Evolutionary conservation across 2,113 vertebrate genomes (phyloP), one percentile per base, ranked within the genome.

Genomic region (Apodemus speciosus): DNA sequence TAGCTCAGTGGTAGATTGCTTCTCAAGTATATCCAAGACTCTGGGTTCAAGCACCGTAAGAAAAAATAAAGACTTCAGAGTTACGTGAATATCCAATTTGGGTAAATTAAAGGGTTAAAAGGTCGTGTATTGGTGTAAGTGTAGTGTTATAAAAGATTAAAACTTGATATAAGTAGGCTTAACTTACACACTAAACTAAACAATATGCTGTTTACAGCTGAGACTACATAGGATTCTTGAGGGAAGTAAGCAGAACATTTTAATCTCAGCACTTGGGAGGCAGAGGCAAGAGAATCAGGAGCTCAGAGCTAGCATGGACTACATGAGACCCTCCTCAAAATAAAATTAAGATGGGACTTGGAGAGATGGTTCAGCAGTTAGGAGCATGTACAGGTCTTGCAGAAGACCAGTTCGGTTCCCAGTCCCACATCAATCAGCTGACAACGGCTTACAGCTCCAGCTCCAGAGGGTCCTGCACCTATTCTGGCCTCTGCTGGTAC

Each of bases 201-300:
- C 27, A 79, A 60, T 73, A 66, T 64, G 56, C 51, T 43, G 46
- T 72, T 84, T 84, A 66, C 27, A 77, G 6, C 4, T 23, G 46
- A 92, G 38, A 84, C 56, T 46, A 69, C 79, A 84, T 51, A 86
- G 9, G 35, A 88, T 60, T 88, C 86, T 73, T 75, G 30, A 89
- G n/a, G 14, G 73, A 75, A 2, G 9, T 84, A 72, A 89, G 27
- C 76, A 88, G 32, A 87, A 83, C 38, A 88, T 71, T 85, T 10
- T 85, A 85, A 85, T 49, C 5, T 40, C 18, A 85, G 32, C 16
- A 35, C 40, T 43, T 66, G 43, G 38, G 15, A 64, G 25, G 15
- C 38, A 84, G 38, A 84, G 38, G 38, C 25, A 46, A 62, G 56
- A 64, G 14, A 27, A 83, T 40, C 23, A 81, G 49, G 30, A 79